These are phyloP conservation scores for Epirrhoe tristata DNA, from an alignment of 2,888 invertebrate species.

Conservation along the genomic window DNA sequence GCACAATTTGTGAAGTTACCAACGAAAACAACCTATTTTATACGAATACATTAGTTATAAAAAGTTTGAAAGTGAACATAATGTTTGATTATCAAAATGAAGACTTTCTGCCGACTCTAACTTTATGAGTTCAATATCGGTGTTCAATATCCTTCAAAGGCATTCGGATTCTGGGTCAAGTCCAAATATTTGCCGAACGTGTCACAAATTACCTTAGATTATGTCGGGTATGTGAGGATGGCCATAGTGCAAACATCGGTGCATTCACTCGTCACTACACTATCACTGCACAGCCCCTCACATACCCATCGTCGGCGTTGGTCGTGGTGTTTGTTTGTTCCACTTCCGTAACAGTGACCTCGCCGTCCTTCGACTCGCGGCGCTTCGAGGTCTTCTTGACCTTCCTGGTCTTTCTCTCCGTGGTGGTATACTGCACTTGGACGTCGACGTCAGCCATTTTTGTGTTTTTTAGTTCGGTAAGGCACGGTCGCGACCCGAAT, in stretches of 20 bases:
- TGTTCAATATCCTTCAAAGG: neutral
- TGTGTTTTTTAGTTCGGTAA: slow-evolving; percentile 67
- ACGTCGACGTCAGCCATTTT: slow-evolving; percentile 96
- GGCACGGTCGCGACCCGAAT: slow-evolving; percentile 85
- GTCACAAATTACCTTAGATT: slow-evolving; percentile 73
- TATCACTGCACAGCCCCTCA: slow-evolving; percentile 84
- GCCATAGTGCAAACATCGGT: slow-evolving; percentile 64
- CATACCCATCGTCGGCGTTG: slow-evolving; percentile 93
- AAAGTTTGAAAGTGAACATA: too few relatives aligned
- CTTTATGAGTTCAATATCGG: neutral
- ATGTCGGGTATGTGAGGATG: slow-evolving; percentile 85
- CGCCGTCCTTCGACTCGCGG: slow-evolving; percentile 90
- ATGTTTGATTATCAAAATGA: neutral
- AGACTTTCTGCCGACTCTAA: neutral
- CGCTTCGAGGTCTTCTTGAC: slow-evolving; percentile 93
- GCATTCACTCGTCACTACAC: slow-evolving; percentile 52
- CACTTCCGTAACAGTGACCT: slow-evolving; percentile 93
- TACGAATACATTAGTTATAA: too few relatives aligned
- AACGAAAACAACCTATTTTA: too few relatives aligned
- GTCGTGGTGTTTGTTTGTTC: slow-evolving; percentile 88
- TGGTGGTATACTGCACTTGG: slow-evolving; percentile 93
- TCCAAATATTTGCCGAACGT: neutral
- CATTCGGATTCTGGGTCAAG: neutral
- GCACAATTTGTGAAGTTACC: too few relatives aligned
- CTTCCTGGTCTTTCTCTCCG: slow-evolving; percentile 96